phyloP scores from a whole-genome alignment of 2,113 vertebrate species.

The Bubo blakistoni region DNA sequence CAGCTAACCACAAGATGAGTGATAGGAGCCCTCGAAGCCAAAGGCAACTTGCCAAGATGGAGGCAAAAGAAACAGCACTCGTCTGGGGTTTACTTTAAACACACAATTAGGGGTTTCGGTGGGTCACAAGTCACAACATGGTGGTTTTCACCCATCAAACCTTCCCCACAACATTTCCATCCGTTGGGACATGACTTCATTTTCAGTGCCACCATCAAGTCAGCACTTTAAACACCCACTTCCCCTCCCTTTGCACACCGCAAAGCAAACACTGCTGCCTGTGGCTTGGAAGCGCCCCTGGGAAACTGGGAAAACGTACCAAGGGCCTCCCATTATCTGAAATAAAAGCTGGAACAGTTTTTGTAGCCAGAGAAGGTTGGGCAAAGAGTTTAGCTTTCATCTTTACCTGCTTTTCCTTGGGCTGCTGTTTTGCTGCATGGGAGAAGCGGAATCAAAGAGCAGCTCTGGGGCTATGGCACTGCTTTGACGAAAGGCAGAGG shows the following conservation, averaged over 20 bases:
- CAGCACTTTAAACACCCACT: neutral
- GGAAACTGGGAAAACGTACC: neutral
- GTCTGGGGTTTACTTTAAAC: neutral
- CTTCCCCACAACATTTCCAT: neutral
- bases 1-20: neutral
- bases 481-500: neutral
- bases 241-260: neutral
- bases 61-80: neutral
- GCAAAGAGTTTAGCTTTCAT: neutral
- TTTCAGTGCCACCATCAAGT: neutral
- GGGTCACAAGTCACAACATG: neutral
- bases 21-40: neutral
- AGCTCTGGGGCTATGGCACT: neutral
- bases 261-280: neutral
- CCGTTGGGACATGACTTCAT: neutral
- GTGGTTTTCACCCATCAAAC: neutral
- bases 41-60: neutral
- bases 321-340: neutral
- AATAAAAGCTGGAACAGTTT: neutral
- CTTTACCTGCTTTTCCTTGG: neutral
- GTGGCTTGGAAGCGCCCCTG: neutral
- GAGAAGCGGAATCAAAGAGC: neutral
- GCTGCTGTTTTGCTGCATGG: neutral
- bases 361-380: neutral
- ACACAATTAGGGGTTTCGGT: neutral